Base-by-base conservation (phyloP, 2,888 invertebrate species). In the Clitarchus hookeri region DNA sequence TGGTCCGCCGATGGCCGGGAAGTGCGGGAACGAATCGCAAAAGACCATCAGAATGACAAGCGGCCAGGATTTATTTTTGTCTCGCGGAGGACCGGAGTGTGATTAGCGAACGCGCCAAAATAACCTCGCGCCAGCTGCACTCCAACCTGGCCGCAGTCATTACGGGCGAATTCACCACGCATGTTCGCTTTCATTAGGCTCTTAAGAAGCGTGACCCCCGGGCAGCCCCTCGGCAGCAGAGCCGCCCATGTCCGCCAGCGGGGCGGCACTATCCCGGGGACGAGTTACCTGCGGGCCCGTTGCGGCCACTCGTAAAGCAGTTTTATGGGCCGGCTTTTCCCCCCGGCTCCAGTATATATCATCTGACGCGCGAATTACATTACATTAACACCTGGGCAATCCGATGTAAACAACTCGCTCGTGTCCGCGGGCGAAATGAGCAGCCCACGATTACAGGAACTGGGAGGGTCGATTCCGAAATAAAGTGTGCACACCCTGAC, bases 101-200 rank as follows among this genome's bases (percentile, higher is more conserved):
- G 65, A 65, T 65, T 65, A 65, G 65, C 65, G 65, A 65, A 65
- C 65, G 65, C 65, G 65, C 65, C 65, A 65, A 65, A 65, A 65
- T 65, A 65, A 4, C 65, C 65, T 19, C 65, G n/a, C 23, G 16
- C 65, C 19, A 12, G 19, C 53, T 8, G 13, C 53, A 6, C 16
- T 9, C 65, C 65, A 9, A 11, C 65, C 65, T 9, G 65, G n/a
- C 65, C 65, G 65, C 65, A n/a, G 65, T 65, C 65, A 65, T 65
- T 65, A 65, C n/a, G 65, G 65, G 65, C 65, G n/a, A n/a, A 65
- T 65, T 65, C 65, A 65, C 65, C 65, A 65, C 65, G 65, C 23
- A 65, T n/a, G 19, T 65, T 65, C 6, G 12, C 11, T 65, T 65
- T 65, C 65, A 65, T 65, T 65, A 65, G 65, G 65, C 65, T n/a